Base-by-base conservation (phyloP, 1,140 invertebrate genomes). In the Listronotus bonariensis region DNA sequence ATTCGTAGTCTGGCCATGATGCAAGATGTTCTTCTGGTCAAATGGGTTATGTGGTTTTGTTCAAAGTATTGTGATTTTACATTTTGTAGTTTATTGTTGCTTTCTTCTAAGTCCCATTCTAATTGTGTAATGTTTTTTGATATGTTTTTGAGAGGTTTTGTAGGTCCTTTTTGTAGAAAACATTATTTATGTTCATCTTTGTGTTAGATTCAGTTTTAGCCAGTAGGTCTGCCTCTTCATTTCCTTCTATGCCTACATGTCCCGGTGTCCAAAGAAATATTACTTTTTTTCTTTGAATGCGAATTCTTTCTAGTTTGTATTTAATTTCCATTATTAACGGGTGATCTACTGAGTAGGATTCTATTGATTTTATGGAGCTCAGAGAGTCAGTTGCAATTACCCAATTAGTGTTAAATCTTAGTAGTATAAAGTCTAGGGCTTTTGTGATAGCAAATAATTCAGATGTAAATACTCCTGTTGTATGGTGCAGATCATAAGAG, bases 241-340 rank as follows among this genome's bases (percentile, higher is more conserved):
- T 55, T 17, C 52, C 61, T 32, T 38, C 18, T 14, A 64, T 56
- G 18, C 43, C 53, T n/a, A 48, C 41, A 31, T 65, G 62, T 15
- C 54, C 57, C 34, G 54, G 62, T n/a, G 58, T 58, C 62, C n/a
- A 54, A 65, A 6, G 58, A 36, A 17, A 65, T 42, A 20, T 32
- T 11, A 31, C 20, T 26, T 26, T 53, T n/a, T 17, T 17, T 61
- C 12, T 32, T 14, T 41, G 26, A 42, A 7, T 11, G 26, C 18
- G n/a, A 17, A 4, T 18, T n/a, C 15, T 43, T 48, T 53, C 46
- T 12, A 26, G 32, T 43, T 61, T 15, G 34, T 34, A 52, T 26
- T 15, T n/a, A n/a, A n/a, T n/a, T 18, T 18, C 52, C 49, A 11
- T 53, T 11, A 41, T 34, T 18, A 61, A 40, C 8, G 34, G 26